These are phyloP conservation scores for Sparus aurata DNA, from an alignment of 2,797 vertebrate genomes.

Conservation along the genomic window DNA sequence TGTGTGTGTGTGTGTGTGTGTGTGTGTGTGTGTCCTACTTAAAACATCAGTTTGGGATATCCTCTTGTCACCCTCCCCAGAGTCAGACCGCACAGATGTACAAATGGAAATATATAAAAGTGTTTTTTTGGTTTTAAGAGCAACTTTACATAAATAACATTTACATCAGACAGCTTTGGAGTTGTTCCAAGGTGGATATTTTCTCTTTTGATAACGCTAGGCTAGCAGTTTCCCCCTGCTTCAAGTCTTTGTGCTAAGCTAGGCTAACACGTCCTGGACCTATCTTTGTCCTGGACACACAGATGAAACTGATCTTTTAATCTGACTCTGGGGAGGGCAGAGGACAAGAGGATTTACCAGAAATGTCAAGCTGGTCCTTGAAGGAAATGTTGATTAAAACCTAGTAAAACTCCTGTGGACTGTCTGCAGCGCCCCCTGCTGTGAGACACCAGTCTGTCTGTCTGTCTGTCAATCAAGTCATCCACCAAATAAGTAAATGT, in stretches of 20 bases:
- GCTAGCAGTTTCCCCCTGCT: conserved; percentile 26
- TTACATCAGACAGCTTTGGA: conserved; percentile 47
- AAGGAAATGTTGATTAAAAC: conserved; percentile 3
- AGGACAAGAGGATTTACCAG: conserved; percentile 26
- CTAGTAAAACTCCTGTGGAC: conserved; percentile 33
- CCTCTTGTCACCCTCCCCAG: background rate
- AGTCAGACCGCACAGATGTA: conserved; percentile 5
- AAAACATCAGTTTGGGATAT: conserved; percentile 27
- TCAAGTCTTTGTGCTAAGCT: conserved; percentile 31
- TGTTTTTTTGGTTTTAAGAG: conserved; percentile 60
- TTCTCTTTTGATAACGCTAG: background rate
- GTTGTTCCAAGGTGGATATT: background rate
- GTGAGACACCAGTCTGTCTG: conserved; percentile 17
- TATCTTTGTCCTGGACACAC: background rate
- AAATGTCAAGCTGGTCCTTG: conserved; percentile 22
- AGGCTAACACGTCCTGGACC: conserved; percentile 2
- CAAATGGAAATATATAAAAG: conserved; percentile 16
- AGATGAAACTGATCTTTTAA: conserved; percentile 3
- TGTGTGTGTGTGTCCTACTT: conserved; percentile 17
- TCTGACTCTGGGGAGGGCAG: background rate
- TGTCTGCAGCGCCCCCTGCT: conserved; percentile 53
- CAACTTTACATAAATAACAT: conserved; percentile 43
- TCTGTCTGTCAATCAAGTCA: background rate
- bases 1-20: conserved; percentile 1
- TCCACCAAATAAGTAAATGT: background rate